Evolutionary conservation across 2,888 invertebrate species (phyloP), one percentile per base, ranked within the genome.

Genomic region (Himalopsyche kuldschensis): DNA sequence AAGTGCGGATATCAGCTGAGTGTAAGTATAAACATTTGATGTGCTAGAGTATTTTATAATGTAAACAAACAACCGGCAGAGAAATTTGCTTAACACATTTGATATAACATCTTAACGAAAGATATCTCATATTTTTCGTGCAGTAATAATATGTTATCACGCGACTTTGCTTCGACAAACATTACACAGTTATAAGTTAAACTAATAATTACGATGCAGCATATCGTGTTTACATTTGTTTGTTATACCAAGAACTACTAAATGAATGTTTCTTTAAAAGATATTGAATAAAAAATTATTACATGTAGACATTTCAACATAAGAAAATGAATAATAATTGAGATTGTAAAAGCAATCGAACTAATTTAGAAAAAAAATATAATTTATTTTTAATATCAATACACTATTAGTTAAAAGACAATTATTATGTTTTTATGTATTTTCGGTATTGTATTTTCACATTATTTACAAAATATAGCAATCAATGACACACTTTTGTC

Each of bases 21-120:
- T 75, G 80, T 80, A 80, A 80, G 80, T 80, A 80, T 75, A 75
- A 75, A 80, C 47, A 47, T 75, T 80, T 75, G 75, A 20, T 30
- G 75, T 75, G 31, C n/a, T n/a, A 69, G 46, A 63, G 80, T 41
- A 69, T 27, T 31, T 27, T 27, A 32, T 47, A 75, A 80, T 75
- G 75, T 80, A 80, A 80, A 80, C 80, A 80, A 80, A 80, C 80
- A 30, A 30, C 47, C 32, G 15, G 27, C 15, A 30, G 11, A 69
- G 11, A 69, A 20, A 41, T 15, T 41, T 27, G 27, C 27, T 4
- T 69, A 69, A 69, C 20, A 27, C 4, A 69, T 69, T 30, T 55
- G 24, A 24, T 55, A 55, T 30, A 10, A 30, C 27, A 27, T 69
- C 15, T 11, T 30, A 27, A 69, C 11, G 8, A 30, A 27, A 24